phyloP scores from a whole-genome alignment of 2,888 invertebrate species.

The Dimorphilus gyrociliatus region DNA sequence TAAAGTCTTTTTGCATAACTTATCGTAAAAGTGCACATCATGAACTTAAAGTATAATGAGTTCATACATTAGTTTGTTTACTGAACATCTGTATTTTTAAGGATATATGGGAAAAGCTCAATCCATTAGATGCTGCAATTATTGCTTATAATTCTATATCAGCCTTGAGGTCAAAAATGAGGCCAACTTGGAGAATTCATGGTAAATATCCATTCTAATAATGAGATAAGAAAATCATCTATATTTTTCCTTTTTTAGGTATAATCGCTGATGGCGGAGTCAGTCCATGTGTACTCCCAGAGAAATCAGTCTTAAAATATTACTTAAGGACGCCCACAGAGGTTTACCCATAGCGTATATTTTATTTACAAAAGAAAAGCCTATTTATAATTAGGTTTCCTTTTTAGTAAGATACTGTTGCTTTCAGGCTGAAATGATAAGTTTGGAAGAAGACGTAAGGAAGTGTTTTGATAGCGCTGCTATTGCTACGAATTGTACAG shows the following conservation, averaged over 20 bases:
- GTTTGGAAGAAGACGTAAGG: neutral
- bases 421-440: no score
- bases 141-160: conserved; percentile 30
- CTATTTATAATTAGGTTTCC: no score
- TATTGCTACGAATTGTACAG: neutral
- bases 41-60: no score
- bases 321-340: neutral
- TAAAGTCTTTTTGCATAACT: no score
- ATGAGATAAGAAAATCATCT: conserved; percentile 1
- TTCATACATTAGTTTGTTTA: no score
- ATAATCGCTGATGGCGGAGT: conserved; percentile 1
- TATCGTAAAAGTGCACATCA: no score
- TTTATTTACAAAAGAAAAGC: no score
- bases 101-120: conserved; percentile 37
- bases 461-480: neutral
- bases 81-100: no score
- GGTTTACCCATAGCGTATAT: no score
- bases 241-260: neutral
- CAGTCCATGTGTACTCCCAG: neutral
- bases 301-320: neutral
- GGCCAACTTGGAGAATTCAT: conserved; percentile 32
- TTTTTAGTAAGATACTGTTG: no score
- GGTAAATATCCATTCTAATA: conserved; percentile 14
- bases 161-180: conserved; percentile 34
- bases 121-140: conserved; percentile 38